Conservation (phyloP, 2,113 vertebrate species). For the Okapia johnstoni region DNA sequence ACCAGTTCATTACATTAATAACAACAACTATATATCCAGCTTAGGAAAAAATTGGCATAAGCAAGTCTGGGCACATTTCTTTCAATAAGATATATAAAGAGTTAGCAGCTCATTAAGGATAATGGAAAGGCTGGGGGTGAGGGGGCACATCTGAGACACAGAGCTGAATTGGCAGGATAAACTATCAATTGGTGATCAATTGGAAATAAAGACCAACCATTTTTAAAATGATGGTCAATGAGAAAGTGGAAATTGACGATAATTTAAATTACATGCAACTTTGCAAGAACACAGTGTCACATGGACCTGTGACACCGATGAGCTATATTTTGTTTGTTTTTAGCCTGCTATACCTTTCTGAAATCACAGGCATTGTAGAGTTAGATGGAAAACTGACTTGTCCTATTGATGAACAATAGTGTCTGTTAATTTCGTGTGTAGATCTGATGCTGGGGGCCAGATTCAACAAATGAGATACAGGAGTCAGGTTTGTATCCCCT, state of each 20-base stretch:
- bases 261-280: not conserved
- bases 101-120: not conserved
- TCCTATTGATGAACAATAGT: slow-evolving; percentile 24
- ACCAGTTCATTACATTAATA: slow-evolving; percentile 14
- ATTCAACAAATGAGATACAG: slow-evolving; percentile 67
- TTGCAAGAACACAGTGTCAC: not conserved
- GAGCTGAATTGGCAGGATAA: not conserved
- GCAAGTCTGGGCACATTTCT: not conserved
- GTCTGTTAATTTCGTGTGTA: slow-evolving; percentile 64
- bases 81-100: slow-evolving; percentile 16
- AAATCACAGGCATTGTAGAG: not conserved
- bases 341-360: not conserved
- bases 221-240: not conserved
- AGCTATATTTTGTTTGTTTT: not conserved
- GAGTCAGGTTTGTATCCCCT: slow-evolving; percentile 52
- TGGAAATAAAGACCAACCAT: not conserved
- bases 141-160: not conserved
- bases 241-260: not conserved
- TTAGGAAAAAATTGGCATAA: not conserved
- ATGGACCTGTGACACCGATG: not conserved
- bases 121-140: not conserved
- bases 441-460: slow-evolving; percentile 63
- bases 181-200: not conserved
- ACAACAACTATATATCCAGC: not conserved
- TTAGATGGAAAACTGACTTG: slow-evolving; percentile 61